A percentile compares a stretch with the other conserved stretches of the same genome.
Evolutionary conservation across 2,888 invertebrate species (phyloP).

Genomic region (Linyphia triangularis): DNA sequence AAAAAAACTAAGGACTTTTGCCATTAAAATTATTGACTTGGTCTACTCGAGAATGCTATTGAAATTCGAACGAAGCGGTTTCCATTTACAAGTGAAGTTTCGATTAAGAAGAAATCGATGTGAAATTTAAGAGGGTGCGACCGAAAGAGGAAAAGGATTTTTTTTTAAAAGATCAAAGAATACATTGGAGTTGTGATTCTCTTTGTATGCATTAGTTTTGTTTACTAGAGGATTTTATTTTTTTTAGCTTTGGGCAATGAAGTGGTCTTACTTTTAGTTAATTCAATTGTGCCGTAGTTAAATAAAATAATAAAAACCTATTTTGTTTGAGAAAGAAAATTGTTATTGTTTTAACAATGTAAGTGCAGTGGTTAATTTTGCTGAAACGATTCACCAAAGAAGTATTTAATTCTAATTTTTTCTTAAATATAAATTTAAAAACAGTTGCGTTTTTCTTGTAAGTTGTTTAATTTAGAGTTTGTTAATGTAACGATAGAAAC

Average conservation of each 20-base stretch:
- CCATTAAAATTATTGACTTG: slow-evolving; percentile 25
- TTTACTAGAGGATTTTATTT: not conserved
- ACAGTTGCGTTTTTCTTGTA: too few species aligned
- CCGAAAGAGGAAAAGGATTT: not conserved
- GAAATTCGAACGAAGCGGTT: slow-evolving; percentile 38
- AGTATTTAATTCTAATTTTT: too few species aligned
- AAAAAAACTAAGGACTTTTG: not conserved
- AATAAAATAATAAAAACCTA: too few species aligned
- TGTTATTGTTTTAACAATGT: too few species aligned
- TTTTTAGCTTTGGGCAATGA: not conserved
- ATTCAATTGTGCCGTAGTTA: not conserved
- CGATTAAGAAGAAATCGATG: slow-evolving; percentile 35
- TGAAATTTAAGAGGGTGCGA: not conserved
- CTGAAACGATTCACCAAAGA: too few species aligned
- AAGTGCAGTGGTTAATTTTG: too few species aligned
- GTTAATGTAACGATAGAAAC: too few species aligned
- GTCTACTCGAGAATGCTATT: not conserved
- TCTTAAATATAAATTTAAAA: too few species aligned
- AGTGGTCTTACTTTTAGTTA: too few species aligned
- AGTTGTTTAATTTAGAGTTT: too few species aligned
- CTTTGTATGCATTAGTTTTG: not conserved
- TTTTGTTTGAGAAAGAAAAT: too few species aligned
- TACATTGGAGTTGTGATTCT: not conserved
- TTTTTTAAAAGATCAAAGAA: not conserved
- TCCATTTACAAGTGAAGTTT: slow-evolving; percentile 34